phyloP scores from a whole-genome alignment of 2,113 vertebrate genomes.

The Vidua chalybeata region DNA sequence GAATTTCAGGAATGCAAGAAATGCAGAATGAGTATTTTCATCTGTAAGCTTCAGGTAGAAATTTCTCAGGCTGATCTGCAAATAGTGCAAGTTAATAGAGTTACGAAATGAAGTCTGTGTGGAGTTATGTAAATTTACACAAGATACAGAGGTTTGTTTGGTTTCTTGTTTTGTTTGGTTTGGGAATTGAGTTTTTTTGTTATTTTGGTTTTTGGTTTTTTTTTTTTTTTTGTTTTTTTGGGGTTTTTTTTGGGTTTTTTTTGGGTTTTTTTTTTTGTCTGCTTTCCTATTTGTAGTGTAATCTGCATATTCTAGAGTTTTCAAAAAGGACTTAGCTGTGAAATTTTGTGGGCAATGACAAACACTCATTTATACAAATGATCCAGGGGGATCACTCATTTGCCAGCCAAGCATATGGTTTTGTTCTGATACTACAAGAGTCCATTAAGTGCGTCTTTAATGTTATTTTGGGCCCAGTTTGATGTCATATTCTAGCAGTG shows the following conservation, averaged over 20 bases:
- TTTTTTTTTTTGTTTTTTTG: background rate
- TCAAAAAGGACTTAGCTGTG: background rate
- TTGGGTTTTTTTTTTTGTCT: background rate
- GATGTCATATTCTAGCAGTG: background rate
- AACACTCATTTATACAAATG: background rate
- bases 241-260: background rate
- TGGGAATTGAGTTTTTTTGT: too few species aligned
- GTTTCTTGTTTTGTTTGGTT: background rate
- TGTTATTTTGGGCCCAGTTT: background rate
- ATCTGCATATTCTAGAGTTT: background rate
- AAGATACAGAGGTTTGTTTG: background rate
- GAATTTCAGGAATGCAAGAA: background rate
- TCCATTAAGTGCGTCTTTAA: background rate
- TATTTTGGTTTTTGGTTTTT: background rate
- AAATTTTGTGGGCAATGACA: background rate
- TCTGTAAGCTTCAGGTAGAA: background rate
- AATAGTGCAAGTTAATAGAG: background rate
- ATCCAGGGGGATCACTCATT: background rate
- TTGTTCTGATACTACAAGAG: background rate
- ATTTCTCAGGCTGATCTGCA: background rate
- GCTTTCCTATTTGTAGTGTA: background rate
- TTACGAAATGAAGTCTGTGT: background rate
- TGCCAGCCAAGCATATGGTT: background rate
- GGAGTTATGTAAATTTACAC: background rate
- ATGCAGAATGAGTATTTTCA: background rate